Base-by-base conservation (phyloP, 2,888 invertebrate species). In the Morpho deidamia region DNA sequence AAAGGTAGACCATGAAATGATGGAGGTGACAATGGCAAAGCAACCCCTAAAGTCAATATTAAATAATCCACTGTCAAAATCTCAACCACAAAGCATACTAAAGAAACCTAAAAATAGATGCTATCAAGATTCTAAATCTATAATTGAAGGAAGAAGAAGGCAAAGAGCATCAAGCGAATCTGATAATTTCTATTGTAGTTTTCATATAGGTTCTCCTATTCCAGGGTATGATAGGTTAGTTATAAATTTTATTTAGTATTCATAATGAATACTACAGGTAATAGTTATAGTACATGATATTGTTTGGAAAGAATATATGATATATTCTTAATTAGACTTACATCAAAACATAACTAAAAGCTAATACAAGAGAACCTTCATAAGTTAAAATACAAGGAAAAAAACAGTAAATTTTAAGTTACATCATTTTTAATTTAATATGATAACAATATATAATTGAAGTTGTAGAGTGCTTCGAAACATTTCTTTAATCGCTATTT, bases 81-180 rank as follows among this genome's bases (percentile, higher is more conserved):
- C 84, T 9, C 77, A 82, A 3, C 82, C 83, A 7, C 85, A 76
- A 46, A 76, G 88, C 34, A 89, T 89, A 63, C 68, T 89, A 23
- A 89, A 89, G 55, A 89, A 89, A 66, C 85, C 89, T 10, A 89
- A 87, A 65, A 74, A 62, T 53, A 81, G 72, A 61, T 58, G 64
- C 7, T 76, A 81, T 57, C 77, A 76, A 41, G 88, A 87, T 7
- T 53, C 71, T 5, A 84, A 78, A 65, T 54, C 56, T 12, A 67
- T 51, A 49, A 33, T 71, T 37, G 90, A 90, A 64, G 84, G 86
- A 7, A 78, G 89, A 4, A 73, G 90, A 66, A 73, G 90, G 65
- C 89, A 88, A 53, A 68, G 90, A 47, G 90, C 90, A 2, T 71
- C 85, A 0, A 90, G 90, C 73, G 90, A 90, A 77, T 90, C 90